Evolutionary conservation across 2,113 vertebrate species (phyloP), one percentile per base, ranked within the genome.

Genomic region (Anhinga rufa): DNA sequence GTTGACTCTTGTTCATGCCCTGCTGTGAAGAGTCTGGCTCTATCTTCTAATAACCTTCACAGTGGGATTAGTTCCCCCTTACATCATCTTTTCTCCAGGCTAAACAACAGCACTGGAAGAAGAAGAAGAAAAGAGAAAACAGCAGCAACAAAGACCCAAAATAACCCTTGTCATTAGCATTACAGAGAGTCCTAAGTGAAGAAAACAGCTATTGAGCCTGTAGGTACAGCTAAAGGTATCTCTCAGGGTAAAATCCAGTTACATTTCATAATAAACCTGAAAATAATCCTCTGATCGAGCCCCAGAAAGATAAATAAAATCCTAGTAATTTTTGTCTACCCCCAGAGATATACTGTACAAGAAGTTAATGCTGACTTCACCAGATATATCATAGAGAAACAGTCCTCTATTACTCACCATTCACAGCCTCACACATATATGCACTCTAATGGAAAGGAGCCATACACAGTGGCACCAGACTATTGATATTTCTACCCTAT

Each of bases 361-460:
- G 88, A 93, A 79, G 40, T 48, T 87, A 76, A 92, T 94, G 87
- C 57, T 93, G 95, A 97, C 91, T 95, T 96, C 86, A 92, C 69
- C 68, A 95, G 82, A 96, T 70, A 65, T 60, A 86, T 96, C 80
- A 88, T 29, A 83, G 90, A 93, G 93, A 93, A 91, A 72, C 86
- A 89, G 66, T 83, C 31, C 72, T 51, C 62, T 92, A 83, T 96
- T 97, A 93, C 76, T 96, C 95, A 94, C 92, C 52, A 22, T 80
- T 92, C 88, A 92, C 61, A 82, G 86, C 49, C 86, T 93, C 58
- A 58, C 69, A 91, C 36, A 82, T 85, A 76, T 57, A 82, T 85
- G 79, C 82, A 86, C 85, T 93, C 92, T 94, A 97, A 97, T 96
- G 96, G 97, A 95, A 96, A 96, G 78, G 52, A 97, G 82, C 36